These are phyloP conservation scores for Hyla sarda DNA, from an alignment of 2,113 vertebrate genomes.

Conservation along the genomic window DNA sequence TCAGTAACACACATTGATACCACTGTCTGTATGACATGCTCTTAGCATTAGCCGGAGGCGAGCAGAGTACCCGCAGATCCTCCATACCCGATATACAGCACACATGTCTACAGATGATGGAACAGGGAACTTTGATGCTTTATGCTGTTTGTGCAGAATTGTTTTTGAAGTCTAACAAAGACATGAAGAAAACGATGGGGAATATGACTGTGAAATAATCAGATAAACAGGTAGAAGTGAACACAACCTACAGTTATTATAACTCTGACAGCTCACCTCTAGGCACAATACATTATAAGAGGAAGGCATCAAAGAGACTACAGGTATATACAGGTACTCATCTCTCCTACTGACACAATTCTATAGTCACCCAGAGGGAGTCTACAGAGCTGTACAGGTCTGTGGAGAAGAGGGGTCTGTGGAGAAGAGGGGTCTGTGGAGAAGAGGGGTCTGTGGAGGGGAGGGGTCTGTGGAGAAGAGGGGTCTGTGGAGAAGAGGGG, in stretches of 20 bases:
- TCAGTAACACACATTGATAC: too few species aligned
- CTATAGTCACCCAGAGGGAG: too few species aligned
- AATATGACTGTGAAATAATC: background rate
- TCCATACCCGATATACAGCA: too few species aligned
- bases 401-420: too few species aligned
- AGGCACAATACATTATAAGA: background rate
- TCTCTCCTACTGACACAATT: background rate
- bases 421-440: too few species aligned
- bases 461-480: too few species aligned
- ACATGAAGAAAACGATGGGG: background rate
- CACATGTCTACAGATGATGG: background rate
- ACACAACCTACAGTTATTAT: background rate
- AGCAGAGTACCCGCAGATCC: background rate
- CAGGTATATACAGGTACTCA: background rate
- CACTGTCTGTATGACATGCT: background rate
- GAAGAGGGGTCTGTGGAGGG: too few species aligned
- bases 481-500: too few species aligned
- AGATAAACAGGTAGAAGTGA: background rate
- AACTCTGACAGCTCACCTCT: background rate
- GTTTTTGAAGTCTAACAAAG: background rate
- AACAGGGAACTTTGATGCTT: background rate
- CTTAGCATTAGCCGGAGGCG: background rate
- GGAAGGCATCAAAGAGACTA: background rate
- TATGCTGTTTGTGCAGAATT: background rate
- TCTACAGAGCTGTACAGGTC: too few species aligned